phyloP scores from a whole-genome alignment of 2,113 vertebrate genomes.

The Amblyornis subalaris region DNA sequence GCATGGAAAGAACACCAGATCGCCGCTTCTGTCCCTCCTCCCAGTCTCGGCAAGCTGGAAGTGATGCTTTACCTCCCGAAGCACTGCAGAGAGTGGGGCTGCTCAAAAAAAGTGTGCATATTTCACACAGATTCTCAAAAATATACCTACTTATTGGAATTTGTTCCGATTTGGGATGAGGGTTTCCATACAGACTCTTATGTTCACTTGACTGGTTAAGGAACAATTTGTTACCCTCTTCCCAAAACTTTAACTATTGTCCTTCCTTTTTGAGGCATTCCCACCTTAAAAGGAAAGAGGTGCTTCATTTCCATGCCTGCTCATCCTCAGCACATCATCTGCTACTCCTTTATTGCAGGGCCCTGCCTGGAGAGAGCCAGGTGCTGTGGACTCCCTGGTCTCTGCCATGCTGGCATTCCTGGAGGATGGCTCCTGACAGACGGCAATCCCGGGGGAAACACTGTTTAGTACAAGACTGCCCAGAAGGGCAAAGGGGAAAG shows the following conservation, averaged over 20 bases:
- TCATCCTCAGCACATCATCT: background rate
- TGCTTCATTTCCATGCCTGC: rapidly evolving
- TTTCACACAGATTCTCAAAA: background rate
- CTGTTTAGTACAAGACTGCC: background rate
- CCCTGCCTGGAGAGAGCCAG: background rate
- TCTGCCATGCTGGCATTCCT: background rate
- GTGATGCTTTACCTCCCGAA: background rate
- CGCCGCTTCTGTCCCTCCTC: rapidly evolving
- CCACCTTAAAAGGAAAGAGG: background rate
- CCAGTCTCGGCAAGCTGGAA: background rate
- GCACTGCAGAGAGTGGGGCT: background rate
- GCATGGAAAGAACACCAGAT: background rate
- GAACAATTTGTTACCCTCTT: background rate
- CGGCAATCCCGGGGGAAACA: rapidly evolving
- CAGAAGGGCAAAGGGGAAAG: background rate
- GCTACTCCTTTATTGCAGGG: background rate
- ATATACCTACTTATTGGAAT: background rate
- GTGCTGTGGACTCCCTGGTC: background rate
- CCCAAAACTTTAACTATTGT: background rate
- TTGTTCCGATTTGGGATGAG: background rate
- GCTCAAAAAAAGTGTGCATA: rapidly evolving
- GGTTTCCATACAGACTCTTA: background rate
- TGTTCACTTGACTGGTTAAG: background rate
- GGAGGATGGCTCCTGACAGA: rapidly evolving
- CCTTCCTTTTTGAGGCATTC: background rate